These are phyloP conservation scores for Temnothorax nylanderi DNA, from an alignment of 1,140 invertebrate species.

Conservation along the genomic window DNA sequence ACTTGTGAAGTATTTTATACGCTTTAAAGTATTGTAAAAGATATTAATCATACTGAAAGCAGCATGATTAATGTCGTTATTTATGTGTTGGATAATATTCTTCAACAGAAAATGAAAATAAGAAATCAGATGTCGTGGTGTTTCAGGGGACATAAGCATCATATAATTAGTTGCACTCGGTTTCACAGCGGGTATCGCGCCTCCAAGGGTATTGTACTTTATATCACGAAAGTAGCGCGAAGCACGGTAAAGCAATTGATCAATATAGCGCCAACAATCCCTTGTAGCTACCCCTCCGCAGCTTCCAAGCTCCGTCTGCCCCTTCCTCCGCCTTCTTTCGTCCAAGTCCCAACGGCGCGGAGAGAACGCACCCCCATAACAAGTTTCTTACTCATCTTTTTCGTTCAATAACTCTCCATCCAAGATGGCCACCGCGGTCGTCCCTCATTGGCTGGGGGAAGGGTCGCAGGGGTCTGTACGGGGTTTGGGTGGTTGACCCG, in stretches of 20 bases:
- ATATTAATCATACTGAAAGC: background rate
- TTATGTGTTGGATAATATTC: background rate
- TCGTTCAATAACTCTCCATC: constrained; percentile 87
- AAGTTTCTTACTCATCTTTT: constrained; percentile 87
- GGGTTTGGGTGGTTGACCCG: constrained; percentile 75
- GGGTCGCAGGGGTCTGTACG: constrained; percentile 81
- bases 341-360: constrained; percentile 73
- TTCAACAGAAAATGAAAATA: background rate
- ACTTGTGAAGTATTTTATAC: background rate
- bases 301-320: constrained; percentile 68
- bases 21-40: background rate
- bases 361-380: constrained; percentile 85
- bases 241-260: constrained; percentile 86
- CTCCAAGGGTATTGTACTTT: constrained; percentile 79
- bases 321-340: constrained; percentile 51
- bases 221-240: constrained; percentile 84
- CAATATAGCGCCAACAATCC: constrained; percentile 85
- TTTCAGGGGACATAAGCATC: constrained; percentile 74
- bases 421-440: constrained; percentile 86
- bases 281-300: constrained; percentile 72
- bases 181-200: constrained; percentile 78
- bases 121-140: constrained; percentile 19
- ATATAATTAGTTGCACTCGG: constrained; percentile 83
- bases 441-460: constrained; percentile 86
- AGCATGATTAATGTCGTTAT: background rate